These are phyloP conservation scores for Emydocephalus ijimae DNA, from an alignment of 2,113 vertebrate species.

Conservation along the genomic window DNA sequence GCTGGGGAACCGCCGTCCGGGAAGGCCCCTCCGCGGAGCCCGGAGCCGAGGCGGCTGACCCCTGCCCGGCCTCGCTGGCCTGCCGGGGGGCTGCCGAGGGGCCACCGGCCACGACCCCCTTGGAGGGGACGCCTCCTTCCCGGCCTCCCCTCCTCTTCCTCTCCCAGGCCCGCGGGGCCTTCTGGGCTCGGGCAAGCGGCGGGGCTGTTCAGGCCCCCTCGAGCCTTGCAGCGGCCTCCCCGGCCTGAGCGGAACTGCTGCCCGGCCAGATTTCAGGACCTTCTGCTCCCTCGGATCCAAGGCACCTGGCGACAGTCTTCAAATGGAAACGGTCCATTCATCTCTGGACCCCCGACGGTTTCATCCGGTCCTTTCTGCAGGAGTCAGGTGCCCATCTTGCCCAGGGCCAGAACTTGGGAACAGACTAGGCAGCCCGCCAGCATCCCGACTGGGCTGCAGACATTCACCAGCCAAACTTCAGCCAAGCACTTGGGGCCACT, in stretches of 20 bases:
- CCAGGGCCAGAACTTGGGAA: not conserved
- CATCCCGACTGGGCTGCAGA: not conserved
- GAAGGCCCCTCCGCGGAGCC: constrained; percentile 53
- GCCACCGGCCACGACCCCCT: not conserved
- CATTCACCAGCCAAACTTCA: not conserved
- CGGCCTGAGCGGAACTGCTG: too few species aligned
- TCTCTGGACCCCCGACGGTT: not conserved
- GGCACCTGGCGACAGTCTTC: not conserved
- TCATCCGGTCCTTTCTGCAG: not conserved
- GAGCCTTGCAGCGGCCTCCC: too few species aligned
- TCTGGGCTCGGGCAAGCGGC: too few species aligned
- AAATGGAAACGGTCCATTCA: not conserved
- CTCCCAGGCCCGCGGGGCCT: too few species aligned
- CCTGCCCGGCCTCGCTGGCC: not conserved
- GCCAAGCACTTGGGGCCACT: not conserved
- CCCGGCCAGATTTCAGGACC: too few species aligned
- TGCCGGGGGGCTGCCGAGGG: not conserved
- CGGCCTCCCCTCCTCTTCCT: too few species aligned
- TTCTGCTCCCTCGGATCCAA: too few species aligned
- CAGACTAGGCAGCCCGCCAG: not conserved
- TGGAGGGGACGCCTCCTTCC: too few species aligned
- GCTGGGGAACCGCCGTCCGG: constrained; percentile 47
- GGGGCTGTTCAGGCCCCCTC: too few species aligned
- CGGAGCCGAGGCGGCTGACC: not conserved
- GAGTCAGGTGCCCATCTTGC: not conserved